phyloP scores from a whole-genome alignment of 2,888 invertebrate species.

The Chymomyza procnemis region DNA sequence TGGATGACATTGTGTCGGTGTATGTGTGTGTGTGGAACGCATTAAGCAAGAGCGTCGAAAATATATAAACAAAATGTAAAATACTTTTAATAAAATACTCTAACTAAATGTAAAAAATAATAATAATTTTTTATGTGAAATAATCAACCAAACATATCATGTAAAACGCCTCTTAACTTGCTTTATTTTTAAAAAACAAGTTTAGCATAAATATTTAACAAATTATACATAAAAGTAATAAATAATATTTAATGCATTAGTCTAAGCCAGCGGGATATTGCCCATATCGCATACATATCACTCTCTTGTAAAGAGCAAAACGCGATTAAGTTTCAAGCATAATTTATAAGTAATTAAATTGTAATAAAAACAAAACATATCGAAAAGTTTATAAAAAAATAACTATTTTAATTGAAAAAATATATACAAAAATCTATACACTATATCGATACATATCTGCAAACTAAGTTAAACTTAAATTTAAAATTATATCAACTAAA shows the following conservation, averaged over 20 bases:
- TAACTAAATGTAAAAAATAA: neutral
- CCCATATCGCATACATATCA: slow-evolving; percentile 73
- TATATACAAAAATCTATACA: slow-evolving; percentile 28
- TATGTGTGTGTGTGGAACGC: neutral
- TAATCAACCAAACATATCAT: slow-evolving; percentile 42
- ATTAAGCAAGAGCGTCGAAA: neutral
- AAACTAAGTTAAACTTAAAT: neutral
- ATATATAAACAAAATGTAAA: slow-evolving; percentile 10
- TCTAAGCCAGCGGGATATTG: slow-evolving; percentile 39
- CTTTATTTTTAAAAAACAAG: neutral
- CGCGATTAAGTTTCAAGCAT: slow-evolving; percentile 28
- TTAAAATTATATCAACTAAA: neutral
- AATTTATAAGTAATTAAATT: slow-evolving; percentile 10
- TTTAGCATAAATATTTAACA: slow-evolving; percentile 2
- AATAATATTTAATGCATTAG: slow-evolving; percentile 56
- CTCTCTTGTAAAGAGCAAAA: slow-evolving; percentile 69
- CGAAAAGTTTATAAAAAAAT: neutral
- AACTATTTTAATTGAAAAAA: slow-evolving; percentile 16
- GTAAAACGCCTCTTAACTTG: slow-evolving; percentile 26
- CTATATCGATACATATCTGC: slow-evolving; percentile 12
- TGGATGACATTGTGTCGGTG: neutral
- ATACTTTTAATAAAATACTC: neutral
- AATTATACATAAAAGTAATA: neutral
- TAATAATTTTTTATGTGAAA: neutral
- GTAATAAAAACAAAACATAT: slow-evolving; percentile 9